Evolutionary conservation across 2,113 vertebrate genomes (phyloP).

Genomic region (Austrofundulus limnaeus): DNA sequence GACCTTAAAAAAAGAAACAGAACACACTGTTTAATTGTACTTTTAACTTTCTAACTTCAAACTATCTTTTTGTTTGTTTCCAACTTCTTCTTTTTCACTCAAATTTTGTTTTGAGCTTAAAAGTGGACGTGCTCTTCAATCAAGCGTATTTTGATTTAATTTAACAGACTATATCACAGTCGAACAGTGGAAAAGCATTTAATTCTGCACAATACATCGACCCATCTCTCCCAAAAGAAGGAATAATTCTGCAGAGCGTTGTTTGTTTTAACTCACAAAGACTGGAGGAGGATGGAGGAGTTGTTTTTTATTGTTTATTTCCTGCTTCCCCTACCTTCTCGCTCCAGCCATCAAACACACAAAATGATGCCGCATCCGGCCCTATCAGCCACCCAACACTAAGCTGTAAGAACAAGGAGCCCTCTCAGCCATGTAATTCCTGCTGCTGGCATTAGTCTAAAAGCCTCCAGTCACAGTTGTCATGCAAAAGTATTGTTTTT

Average conservation of each 20-base stretch:
- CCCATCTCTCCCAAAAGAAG: slow-evolving; percentile 9
- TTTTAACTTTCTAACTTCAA: background rate
- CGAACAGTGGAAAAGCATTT: too few species aligned
- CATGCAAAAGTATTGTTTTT: slow-evolving; percentile 23
- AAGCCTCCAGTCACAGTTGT: slow-evolving; percentile 19
- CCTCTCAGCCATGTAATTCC: slow-evolving; percentile 32
- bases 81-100: slow-evolving; percentile 5
- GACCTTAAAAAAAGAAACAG: slow-evolving; percentile 22
- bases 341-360: slow-evolving; percentile 34
- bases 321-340: slow-evolving; percentile 8
- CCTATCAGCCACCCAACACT: slow-evolving; percentile 21
- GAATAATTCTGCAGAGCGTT: slow-evolving; percentile 21
- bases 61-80: background rate
- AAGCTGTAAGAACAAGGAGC: slow-evolving; percentile 38
- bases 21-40: too few species aligned
- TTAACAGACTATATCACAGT: slow-evolving; percentile 28
- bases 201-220: background rate
- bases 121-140: too few species aligned
- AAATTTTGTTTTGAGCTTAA: too few species aligned
- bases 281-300: slow-evolving; percentile 6
- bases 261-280: slow-evolving; percentile 23
- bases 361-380: slow-evolving; percentile 17
- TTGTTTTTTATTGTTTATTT: background rate
- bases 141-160: slow-evolving; percentile 48
- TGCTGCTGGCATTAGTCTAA: slow-evolving; percentile 25